Percentiles rank a stretch among this genome's conserved stretches.
Evolutionary conservation across 2,888 invertebrate genomes (phyloP).

Genomic region (Thera britannica): DNA sequence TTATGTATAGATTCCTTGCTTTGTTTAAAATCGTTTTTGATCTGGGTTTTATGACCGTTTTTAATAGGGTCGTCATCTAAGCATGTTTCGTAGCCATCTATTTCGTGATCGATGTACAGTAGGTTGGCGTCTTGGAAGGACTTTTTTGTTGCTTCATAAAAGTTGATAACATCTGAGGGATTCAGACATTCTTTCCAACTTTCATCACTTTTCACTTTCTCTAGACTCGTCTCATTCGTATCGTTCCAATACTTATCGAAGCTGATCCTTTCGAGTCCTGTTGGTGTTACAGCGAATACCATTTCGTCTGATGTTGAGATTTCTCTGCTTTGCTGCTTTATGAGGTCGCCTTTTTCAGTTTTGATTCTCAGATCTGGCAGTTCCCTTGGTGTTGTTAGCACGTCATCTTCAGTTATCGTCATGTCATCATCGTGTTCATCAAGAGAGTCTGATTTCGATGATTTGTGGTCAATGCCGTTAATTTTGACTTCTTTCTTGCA

Average conservation of each 20-base stretch:
- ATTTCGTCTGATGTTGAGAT: conserved; percentile 82
- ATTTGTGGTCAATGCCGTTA: conserved; percentile 67
- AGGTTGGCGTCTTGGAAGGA: conserved; percentile 74
- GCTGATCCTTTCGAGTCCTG: conserved; percentile 80
- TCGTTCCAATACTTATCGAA: conserved; percentile 82
- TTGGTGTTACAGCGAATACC: conserved; percentile 82
- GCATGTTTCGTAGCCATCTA: conserved; percentile 86
- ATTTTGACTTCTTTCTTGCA: conserved; percentile 61
- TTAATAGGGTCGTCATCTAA: conserved; percentile 84
- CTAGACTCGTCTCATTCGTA: conserved; percentile 52
- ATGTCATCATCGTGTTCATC: conserved; percentile 78
- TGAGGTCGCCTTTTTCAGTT: conserved; percentile 60
- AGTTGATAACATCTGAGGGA: conserved; percentile 64
- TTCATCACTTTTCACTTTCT: conserved; percentile 72
- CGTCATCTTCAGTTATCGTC: conserved; percentile 80
- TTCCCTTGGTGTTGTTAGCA: conserved; percentile 70
- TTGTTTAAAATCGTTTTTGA: conserved; percentile 62
- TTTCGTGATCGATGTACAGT: conserved; percentile 79
- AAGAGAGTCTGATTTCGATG: conserved; percentile 75
- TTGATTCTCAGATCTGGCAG: conserved; percentile 67
- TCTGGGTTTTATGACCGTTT: conserved; percentile 75
- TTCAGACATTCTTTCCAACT: conserved; percentile 77
- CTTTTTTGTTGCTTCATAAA: conserved; percentile 65
- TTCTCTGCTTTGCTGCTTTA: conserved; percentile 80
- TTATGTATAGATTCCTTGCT: conserved; percentile 15